Evolutionary conservation across 2,888 invertebrate genomes (phyloP), one percentile per base, ranked within the genome.

Genomic region (Allacma fusca): DNA sequence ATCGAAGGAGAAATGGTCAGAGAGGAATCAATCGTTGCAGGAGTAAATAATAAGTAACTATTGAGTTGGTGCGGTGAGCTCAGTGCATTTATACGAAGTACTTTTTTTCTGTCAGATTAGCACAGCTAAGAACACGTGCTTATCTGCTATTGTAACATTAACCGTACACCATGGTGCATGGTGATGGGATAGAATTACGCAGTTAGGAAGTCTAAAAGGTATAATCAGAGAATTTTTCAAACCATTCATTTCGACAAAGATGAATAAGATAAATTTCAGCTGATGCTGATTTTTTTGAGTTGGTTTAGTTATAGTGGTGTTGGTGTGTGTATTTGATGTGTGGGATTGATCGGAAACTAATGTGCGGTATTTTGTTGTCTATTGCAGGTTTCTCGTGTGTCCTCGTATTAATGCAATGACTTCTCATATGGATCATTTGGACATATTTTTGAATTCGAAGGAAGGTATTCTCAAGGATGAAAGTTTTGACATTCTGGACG

Each of bases 341-440:
- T 62, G 23, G 13, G 2, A 62, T 62, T 5, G 2, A 24, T 12
- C 23, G 12, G 16, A 24, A 62, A 59, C 59, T 62, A 24, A 62
- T 62, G 26, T 62, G 62, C 19, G 40, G 50, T 50, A 19, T 24
- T 4, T 62, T n/a, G 9, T 62, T 62, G n/a, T 24, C 19, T 13
- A 19, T 24, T 62, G 24, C 24, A 62, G 71, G 44, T 71, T 40
- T 43, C 40, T 69, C 2, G 13, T 69, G n/a, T 13, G 24, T 43
- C 68, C 40, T 59, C 21, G 43, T 70, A 28, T 26, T n/a, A 24
- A 13, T 64, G 24, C 59, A 40, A 80, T 80, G 80, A 77, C 75
- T 62, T 80, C 80, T 59, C 78, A 79, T 62, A 79, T 79, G 79
- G 79, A 80, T 69, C 77, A 75, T 34, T 75, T 80, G 62, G 80